Evolutionary conservation across 2,888 invertebrate species (phyloP).

Genomic region (Plagiodera versicolora): DNA sequence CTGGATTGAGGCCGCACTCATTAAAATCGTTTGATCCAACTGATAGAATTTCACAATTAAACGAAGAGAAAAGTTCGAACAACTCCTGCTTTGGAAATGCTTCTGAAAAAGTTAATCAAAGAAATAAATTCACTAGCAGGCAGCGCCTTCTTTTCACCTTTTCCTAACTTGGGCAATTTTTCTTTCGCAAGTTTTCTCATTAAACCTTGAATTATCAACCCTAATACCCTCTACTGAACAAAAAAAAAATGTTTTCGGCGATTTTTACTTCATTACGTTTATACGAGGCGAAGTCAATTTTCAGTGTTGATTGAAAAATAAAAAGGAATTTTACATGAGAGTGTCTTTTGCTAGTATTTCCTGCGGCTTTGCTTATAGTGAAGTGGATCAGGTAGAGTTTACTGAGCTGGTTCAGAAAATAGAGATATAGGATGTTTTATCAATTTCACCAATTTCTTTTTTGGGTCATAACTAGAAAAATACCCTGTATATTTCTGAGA

Average conservation of each 20-base stretch:
- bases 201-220: constrained; percentile 46
- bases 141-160: constrained; percentile 44
- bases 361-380: too few relatives aligned
- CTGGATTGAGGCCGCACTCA: too few relatives aligned
- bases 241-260: constrained; percentile 32
- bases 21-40: constrained; percentile 13
- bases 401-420: too few relatives aligned
- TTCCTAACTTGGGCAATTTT: constrained; percentile 47
- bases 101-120: constrained; percentile 47
- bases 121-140: constrained; percentile 46
- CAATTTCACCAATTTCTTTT: too few relatives aligned
- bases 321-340: constrained; percentile 1
- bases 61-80: constrained; percentile 32
- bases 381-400: too few relatives aligned
- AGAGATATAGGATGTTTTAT: too few relatives aligned
- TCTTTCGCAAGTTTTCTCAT: constrained; percentile 49
- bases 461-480: too few relatives aligned
- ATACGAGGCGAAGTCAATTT: constrained; percentile 31
- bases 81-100: constrained; percentile 28
- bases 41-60: constrained; percentile 26
- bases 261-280: constrained; percentile 30
- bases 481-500: too few relatives aligned
- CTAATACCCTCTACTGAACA: constrained; percentile 39
- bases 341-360: too few relatives aligned
- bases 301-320: constrained; percentile 29